A percentile compares a stretch with the other conserved stretches of the same genome.
These are phyloP conservation scores for Kryptopterus vitreolus DNA, from an alignment of 2,797 vertebrate genomes.

Conservation along the genomic window DNA sequence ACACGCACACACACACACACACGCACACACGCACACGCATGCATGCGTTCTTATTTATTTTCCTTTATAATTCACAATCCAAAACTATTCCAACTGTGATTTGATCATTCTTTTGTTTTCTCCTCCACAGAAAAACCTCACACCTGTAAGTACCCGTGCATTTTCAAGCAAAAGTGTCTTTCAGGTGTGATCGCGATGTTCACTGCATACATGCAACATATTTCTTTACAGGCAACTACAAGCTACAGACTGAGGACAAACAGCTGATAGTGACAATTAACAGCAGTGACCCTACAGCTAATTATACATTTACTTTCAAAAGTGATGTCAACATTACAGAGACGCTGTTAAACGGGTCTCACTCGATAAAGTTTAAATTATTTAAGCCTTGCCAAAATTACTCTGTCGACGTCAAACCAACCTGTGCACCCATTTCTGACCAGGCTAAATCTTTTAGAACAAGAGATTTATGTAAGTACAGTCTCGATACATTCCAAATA, in stretches of 20 bases:
- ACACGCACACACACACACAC: neutral
- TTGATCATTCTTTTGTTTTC: neutral
- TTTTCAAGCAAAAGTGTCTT: neutral
- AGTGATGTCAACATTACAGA: rapidly evolving
- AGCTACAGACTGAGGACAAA: rapidly evolving
- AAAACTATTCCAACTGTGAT: neutral
- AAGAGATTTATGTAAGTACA: neutral
- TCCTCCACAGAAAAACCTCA: neutral
- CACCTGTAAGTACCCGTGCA: neutral
- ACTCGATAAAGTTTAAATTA: neutral
- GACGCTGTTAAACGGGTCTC: too few species aligned
- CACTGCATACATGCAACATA: neutral
- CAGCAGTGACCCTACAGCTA: rapidly evolving
- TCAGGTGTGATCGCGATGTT: neutral
- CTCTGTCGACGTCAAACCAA: neutral
- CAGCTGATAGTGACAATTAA: neutral
- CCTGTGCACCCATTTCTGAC: rapidly evolving
- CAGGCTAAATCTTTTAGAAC: rapidly evolving
- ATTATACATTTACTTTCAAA: neutral
- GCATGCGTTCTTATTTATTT: neutral
- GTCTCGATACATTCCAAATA: neutral
- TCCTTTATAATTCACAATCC: neutral
- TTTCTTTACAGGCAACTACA: slow-evolving; percentile 9
- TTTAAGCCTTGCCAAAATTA: slow-evolving; percentile 31
- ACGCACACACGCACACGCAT: neutral